These are phyloP conservation scores for Mimachlamys varia DNA, from an alignment of 2,888 invertebrate species.

Conservation along the genomic window DNA sequence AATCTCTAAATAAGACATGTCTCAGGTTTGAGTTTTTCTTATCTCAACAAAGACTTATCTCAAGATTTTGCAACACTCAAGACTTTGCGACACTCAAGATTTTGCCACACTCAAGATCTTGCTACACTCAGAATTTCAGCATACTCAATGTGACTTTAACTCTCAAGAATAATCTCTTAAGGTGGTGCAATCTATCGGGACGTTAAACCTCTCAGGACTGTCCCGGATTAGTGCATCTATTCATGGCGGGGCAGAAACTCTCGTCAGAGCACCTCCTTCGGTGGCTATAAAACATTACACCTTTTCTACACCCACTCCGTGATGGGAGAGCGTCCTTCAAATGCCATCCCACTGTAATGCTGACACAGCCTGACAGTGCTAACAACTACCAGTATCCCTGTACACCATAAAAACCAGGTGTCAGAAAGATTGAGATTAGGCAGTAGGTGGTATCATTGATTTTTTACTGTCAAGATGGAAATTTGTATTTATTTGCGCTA, in stretches of 20 bases:
- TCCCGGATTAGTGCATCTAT: background rate
- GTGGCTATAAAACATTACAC: background rate
- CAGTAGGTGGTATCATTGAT: conserved; percentile 16
- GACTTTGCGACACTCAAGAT: no score
- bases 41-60: no score
- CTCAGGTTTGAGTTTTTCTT: background rate
- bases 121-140: no score
- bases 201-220: background rate
- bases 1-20: background rate
- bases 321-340: background rate
- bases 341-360: background rate
- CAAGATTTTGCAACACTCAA: no score
- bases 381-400: background rate
- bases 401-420: background rate
- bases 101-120: no score
- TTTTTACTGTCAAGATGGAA: background rate
- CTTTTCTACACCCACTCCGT: background rate
- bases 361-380: background rate
- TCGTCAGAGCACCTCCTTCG: background rate
- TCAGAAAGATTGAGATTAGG: background rate
- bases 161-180: background rate
- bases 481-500: background rate
- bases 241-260: no score
- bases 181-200: background rate
- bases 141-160: background rate